These are phyloP conservation scores for Cantharis nigra DNA, from an alignment of 2,888 invertebrate genomes.

Conservation along the genomic window DNA sequence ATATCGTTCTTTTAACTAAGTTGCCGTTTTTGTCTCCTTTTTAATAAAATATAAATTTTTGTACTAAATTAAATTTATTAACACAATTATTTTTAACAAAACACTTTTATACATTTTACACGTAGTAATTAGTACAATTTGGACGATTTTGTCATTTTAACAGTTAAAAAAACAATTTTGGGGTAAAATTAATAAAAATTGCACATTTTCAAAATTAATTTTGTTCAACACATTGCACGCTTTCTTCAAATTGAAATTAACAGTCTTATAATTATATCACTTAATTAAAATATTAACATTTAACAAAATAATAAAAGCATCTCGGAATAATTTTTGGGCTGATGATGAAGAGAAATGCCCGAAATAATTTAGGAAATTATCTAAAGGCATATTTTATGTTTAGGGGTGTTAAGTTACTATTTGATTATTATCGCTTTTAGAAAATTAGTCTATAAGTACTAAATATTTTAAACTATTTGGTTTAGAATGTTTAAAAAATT, in stretches of 20 bases:
- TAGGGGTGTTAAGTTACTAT: background rate
- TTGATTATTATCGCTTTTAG: background rate
- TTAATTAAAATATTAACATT: background rate
- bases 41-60: background rate
- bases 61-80: slow-evolving; percentile 2
- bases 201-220: slow-evolving; percentile 1
- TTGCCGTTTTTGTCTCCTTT: background rate
- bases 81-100: slow-evolving; percentile 4
- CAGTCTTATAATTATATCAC: background rate
- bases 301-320: background rate
- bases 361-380: background rate
- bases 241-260: background rate
- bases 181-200: background rate
- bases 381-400: background rate
- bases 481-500: background rate
- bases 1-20: background rate
- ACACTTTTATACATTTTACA: background rate
- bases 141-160: background rate
- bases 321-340: background rate
- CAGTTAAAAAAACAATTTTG: background rate
- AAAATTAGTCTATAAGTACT: background rate
- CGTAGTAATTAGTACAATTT: background rate
- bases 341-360: background rate
- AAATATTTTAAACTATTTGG: background rate
- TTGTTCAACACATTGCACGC: background rate